phyloP scores from a whole-genome alignment of 2,113 vertebrate species.

The Atlantisia rogersi region DNA sequence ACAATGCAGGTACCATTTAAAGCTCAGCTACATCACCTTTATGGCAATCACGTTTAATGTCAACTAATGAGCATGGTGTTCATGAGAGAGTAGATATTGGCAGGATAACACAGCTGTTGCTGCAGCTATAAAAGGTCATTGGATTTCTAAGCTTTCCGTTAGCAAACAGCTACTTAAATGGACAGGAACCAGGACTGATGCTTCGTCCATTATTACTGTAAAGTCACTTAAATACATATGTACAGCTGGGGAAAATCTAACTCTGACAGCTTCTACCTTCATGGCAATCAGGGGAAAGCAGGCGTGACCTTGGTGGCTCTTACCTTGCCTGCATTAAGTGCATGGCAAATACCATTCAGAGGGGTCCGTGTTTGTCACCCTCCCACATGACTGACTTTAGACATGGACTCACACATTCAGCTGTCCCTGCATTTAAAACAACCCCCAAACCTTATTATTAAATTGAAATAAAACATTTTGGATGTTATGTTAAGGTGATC shows the following conservation, averaged over 20 bases:
- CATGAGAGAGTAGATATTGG: background rate
- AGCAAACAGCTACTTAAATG: background rate
- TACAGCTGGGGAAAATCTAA: background rate
- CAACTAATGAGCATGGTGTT: background rate
- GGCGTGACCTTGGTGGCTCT: background rate
- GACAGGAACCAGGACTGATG: background rate
- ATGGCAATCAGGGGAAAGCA: background rate
- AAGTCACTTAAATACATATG: background rate
- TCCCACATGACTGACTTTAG: fast-evolving
- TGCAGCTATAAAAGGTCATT: constrained; percentile 8
- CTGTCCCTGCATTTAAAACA: background rate
- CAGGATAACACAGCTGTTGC: background rate
- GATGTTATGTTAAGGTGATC: background rate
- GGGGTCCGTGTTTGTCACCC: background rate
- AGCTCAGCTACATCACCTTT: constrained; percentile 14
- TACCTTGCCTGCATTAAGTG: background rate
- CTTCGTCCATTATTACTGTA: background rate
- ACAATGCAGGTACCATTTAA: background rate
- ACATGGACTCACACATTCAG: background rate
- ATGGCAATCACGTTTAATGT: background rate
- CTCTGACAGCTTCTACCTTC: background rate
- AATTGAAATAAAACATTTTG: background rate
- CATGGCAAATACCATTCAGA: background rate
- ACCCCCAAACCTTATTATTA: background rate
- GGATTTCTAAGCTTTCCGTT: constrained; percentile 30